Conservation (phyloP, 2,888 invertebrate genomes). For the Pristionchus entomophagus region DNA sequence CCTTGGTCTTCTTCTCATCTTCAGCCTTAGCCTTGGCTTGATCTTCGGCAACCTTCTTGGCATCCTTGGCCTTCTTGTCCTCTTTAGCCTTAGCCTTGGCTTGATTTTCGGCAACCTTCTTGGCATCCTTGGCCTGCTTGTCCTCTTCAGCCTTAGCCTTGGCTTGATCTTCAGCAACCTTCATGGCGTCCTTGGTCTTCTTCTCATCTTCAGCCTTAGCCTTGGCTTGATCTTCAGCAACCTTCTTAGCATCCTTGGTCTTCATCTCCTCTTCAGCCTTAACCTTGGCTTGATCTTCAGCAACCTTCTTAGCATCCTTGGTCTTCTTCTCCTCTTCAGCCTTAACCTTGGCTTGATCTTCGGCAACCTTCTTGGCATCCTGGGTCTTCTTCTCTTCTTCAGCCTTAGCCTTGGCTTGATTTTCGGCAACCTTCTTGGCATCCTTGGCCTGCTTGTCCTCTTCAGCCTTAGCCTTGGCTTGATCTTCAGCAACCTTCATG, state of each 20-base stretch:
- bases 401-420: not conserved
- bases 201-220: not conserved
- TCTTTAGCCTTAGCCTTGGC: not conserved
- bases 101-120: slow-evolving; percentile 33
- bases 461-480: slow-evolving; percentile 42
- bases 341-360: slow-evolving; percentile 33
- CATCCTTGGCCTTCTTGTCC: slow-evolving; percentile 3
- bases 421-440: slow-evolving; percentile 32
- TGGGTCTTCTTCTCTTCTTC: not conserved
- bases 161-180: not conserved
- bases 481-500: slow-evolving; percentile 47
- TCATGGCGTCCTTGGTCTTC: not conserved
- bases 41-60: slow-evolving; percentile 47
- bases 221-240: not conserved
- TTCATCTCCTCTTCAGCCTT: slow-evolving; percentile 22
- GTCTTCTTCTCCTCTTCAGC: not conserved
- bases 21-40: not conserved
- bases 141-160: slow-evolving; percentile 38
- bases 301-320: not conserved
- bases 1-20: not conserved
- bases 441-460: slow-evolving; percentile 46
- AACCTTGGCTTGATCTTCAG: not conserved
- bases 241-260: slow-evolving; percentile 39
- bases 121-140: slow-evolving; percentile 27
- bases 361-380: not conserved